Conservation (phyloP, 2,113 vertebrate species). For the Phoxinus phoxinus region DNA sequence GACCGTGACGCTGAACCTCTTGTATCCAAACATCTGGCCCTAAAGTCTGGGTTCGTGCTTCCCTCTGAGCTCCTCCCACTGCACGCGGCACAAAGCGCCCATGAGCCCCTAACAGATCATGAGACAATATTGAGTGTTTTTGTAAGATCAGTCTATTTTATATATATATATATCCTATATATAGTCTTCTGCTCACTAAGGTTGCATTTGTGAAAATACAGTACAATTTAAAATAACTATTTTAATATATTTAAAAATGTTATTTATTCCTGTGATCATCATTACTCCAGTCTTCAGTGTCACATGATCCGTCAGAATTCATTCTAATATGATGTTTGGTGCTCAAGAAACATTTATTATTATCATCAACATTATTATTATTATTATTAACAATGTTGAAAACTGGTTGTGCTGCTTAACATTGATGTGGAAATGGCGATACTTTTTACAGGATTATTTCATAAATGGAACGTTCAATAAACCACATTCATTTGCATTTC, state of each 20-base stretch:
- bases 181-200: neutral
- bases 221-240: neutral
- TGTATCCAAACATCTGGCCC: slow-evolving; percentile 88
- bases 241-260: neutral
- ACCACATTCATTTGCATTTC: no score
- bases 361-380: neutral
- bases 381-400: no score
- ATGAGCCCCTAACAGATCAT: slow-evolving; percentile 81
- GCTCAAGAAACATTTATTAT: neutral
- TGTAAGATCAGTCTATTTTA: neutral
- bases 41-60: slow-evolving; percentile 90
- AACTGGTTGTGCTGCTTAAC: no score
- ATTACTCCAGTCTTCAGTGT: neutral
- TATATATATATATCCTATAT: no score
- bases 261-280: neutral
- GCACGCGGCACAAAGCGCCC: slow-evolving; percentile 80
- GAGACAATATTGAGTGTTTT: neutral
- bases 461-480: no score
- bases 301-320: neutral
- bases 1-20: slow-evolving; percentile 83
- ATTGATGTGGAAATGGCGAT: no score
- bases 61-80: slow-evolving; percentile 70
- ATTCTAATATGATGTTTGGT: neutral
- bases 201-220: neutral
- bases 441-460: no score